Base-by-base conservation (phyloP, 1,140 invertebrate genomes). In the Coenobita brevimanus region DNA sequence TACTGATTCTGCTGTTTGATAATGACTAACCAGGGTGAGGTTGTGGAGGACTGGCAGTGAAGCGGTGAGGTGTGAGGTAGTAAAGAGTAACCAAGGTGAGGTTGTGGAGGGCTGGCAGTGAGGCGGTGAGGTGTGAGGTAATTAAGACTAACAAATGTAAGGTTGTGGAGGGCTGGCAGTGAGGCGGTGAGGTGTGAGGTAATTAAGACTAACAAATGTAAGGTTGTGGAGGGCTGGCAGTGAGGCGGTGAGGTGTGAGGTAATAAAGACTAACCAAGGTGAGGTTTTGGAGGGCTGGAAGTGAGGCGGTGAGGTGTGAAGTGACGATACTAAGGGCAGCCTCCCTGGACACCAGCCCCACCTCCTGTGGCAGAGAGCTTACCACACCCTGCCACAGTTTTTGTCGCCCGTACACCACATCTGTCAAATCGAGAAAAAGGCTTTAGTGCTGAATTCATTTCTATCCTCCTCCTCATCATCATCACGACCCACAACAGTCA, bases 321-420 rank as follows among this genome's bases (percentile, higher is more conserved):
- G 76, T 6, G 17, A 81, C 76, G 27, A 81, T 87, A n/a, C 75
- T 79, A 8, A 78, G 73, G 4, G 83, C 83, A 2, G 83, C 83
- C n/a, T 86, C 83, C 75, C 30, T 86, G 2, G 83, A 69, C 21
- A 86, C 83, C 13, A 86, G 21, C 24, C 83, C 83, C 83, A 86
- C 73, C 21, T 86, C 83, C 6, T 46, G n/a, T 0, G 83, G 83
- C 36, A 86, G 54, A 17, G 73, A 69, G 62, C 38, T 36, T 27
- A 86, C 75, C 15, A 38, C 41, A 27, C 54, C 54, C 30, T 64
- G 41, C 83, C 83, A 86, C 38, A 46, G 0, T 27, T 54, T 60
- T 21, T 64, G 73, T 30, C 75, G 73, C 15, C 83, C 83, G 75
- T 86, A 86, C 57, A 79, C 43, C 83, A 86, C 60, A 17, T 4